Base-by-base conservation (phyloP, 2,113 vertebrate species). In the Halcyon senegalensis region DNA sequence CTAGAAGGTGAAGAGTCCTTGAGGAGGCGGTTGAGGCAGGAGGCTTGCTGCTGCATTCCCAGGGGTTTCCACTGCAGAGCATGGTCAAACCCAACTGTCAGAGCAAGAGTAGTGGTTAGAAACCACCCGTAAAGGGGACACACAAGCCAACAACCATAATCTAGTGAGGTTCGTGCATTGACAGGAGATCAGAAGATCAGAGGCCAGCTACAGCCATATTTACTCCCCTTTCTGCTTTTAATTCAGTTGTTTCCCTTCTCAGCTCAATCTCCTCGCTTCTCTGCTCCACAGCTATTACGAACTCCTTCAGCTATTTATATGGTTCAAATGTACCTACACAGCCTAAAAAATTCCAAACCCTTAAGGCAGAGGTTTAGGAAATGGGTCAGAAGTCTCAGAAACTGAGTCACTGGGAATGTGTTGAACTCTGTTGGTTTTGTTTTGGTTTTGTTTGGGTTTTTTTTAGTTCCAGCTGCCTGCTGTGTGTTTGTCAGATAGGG, bases 401-500 rank as follows among this genome's bases (percentile, higher is more conserved):
- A 82, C 84, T 78, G 92, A 96, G 74, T 92, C 83, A 91, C 7
- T 89, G 21, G 81, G 85, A 64, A 70, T 88, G 79, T 75, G 89
- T 56, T 58, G 31, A 93, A 75, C 66, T 90, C 68, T 79, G 70
- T 27, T n/a, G 28, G 28, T 3, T 56, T 53, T 27, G 50, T 24
- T 51, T 43, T 7, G 50, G 12, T 51, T 51, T 51, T 55, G 53
- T 31, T 55, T 25, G 13, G 24, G 8, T 51, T 24, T 30, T 87
- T 79, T 68, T 56, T 39, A 6, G 4, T 83, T 66, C 55, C 48
- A 78, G 95, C 86, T 94, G 92, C 96, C 94, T 94, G 79, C 96
- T 93, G 95, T 87, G 83, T 94, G 92, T 96, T 94, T 95, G 86
- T 89, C 94, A 89, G 94, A 93, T 87, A 87, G 73, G 24, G 69